Base-by-base conservation (phyloP, 2,113 vertebrate species). In the Carlito syrichta region DNA sequence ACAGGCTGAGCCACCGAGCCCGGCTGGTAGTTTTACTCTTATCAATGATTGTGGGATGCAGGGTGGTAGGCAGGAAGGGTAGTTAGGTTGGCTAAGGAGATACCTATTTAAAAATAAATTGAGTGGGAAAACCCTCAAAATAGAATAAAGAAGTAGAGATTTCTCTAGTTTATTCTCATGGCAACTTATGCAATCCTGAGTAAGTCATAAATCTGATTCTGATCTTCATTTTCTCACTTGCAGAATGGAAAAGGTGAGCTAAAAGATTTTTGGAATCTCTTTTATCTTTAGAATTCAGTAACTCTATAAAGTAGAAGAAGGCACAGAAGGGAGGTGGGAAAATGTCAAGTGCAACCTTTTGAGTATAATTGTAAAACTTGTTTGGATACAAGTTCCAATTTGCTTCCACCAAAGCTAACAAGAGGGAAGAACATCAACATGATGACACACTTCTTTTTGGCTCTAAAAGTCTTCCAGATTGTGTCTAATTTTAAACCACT, bases 401-500 rank as follows among this genome's bases (percentile, higher is more conserved):
- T 63, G 14, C 62, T 91, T 83, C 40, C 20, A 85, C 43, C 48
- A 40, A 86, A 95, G 68, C 83, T 89, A 91, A 87, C 2, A 40
- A 84, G 69, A 96, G 79, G 86, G 50, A 94, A 95, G 91, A 97
- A 95, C 94, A 20, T 62, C 95, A 87, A 87, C 25, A 94, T 50
- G 94, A 93, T 23, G 89, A 35, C 86, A 96, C 87, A 60, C 92
- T 98, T 52, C 35, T 96, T 98, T 96, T 97, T 98, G 98, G 98
- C 98, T 98, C 89, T 84, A 56, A 97, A 96, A 96, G 30, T 30
- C 96, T 97, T 98, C 98, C 98, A 98, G 98, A 98, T 98, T 99
- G 98, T 84, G 86, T 97, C 98, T 98, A 98, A 98, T 98, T 98
- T 98, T 98, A 98, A 98, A 98, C 27, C 77, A 78, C 92, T 98